These are phyloP conservation scores for Danaus melanippus DNA, from an alignment of 1,140 invertebrate species.

Conservation along the genomic window DNA sequence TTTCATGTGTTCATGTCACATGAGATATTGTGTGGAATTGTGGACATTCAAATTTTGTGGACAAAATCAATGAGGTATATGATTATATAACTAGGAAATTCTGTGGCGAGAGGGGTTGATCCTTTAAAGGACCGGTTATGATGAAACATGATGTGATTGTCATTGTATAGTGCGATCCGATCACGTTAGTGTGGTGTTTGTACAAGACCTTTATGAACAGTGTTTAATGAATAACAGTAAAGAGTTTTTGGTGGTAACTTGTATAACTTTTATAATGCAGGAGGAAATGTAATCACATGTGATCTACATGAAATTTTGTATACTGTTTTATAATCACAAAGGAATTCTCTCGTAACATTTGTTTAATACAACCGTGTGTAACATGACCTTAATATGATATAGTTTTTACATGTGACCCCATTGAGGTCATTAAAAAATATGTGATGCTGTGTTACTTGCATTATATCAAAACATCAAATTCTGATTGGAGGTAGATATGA, in stretches of 20 bases:
- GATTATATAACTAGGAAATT: slow-evolving; percentile 69
- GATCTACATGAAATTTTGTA: slow-evolving; percentile 60
- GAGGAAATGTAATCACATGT: slow-evolving; percentile 50
- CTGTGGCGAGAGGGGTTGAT: slow-evolving; percentile 67
- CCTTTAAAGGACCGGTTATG: slow-evolving; percentile 51
- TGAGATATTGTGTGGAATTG: slow-evolving; percentile 49
- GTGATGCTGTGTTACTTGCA: slow-evolving; percentile 6
- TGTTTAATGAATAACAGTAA: slow-evolving; percentile 34
- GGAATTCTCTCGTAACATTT: slow-evolving; percentile 64
- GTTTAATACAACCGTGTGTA: slow-evolving; percentile 20
- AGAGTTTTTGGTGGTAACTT: slow-evolving; percentile 46
- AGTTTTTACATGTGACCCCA: slow-evolving; percentile 16
- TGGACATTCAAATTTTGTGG: slow-evolving; percentile 70
- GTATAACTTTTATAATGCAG: slow-evolving; percentile 62
- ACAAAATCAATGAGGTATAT: slow-evolving; percentile 64
- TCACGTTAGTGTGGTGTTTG: slow-evolving; percentile 43
- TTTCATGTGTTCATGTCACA: slow-evolving; percentile 42
- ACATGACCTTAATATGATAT: slow-evolving; percentile 14
- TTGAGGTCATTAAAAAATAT: slow-evolving; percentile 1
- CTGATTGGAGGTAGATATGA: slow-evolving; percentile 30
- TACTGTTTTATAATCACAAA: slow-evolving; percentile 62
- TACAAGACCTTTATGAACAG: slow-evolving; percentile 38
- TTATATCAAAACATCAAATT: no score
- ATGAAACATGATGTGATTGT: slow-evolving; percentile 30
- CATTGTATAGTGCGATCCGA: slow-evolving; percentile 14